phyloP scores from a whole-genome alignment of 35 echinoderm and acorn worm genomes.

The Ptychodera flava region DNA sequence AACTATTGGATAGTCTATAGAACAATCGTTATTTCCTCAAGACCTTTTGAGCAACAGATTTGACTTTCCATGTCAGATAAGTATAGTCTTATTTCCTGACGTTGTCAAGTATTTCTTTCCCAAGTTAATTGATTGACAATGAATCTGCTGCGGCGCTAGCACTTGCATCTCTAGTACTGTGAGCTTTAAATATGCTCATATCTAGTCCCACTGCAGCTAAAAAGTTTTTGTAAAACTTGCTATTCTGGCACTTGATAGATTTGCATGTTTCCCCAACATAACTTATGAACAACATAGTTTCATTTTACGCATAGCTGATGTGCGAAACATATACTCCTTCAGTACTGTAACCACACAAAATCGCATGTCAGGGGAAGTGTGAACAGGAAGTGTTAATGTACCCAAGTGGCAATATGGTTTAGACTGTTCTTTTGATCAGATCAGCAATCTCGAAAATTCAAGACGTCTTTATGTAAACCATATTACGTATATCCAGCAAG shows the following conservation, averaged over 20 bases:
- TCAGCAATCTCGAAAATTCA: neutral
- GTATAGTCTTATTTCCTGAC: no score
- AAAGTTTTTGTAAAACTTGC: conserved; percentile 10
- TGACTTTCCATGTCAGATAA: no score
- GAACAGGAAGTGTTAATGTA: neutral
- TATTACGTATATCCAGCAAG: neutral
- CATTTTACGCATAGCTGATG: conserved; percentile 20
- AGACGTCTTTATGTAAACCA: neutral
- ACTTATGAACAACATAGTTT: conserved; percentile 34
- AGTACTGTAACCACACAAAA: conserved; percentile 24
- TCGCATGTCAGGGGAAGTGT: conserved; percentile 23
- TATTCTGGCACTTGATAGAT: conserved; percentile 14
- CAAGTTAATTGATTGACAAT: neutral
- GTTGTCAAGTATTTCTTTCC: no score
- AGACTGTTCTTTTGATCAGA: conserved; percentile 32
- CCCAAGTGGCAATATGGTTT: conserved; percentile 8
- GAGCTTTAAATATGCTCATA: conserved; percentile 19
- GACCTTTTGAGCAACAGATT: no score
- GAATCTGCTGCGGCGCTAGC: conserved; percentile 5
- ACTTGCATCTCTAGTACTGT: conserved; percentile 23
- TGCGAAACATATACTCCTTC: conserved; percentile 7
- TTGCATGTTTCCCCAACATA: conserved; percentile 26
- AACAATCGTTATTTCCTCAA: no score
- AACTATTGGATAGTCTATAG: no score
- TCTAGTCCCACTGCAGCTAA: conserved; percentile 23